Conservation (phyloP, 2,888 invertebrate genomes). For the Pinctada fucata region DNA sequence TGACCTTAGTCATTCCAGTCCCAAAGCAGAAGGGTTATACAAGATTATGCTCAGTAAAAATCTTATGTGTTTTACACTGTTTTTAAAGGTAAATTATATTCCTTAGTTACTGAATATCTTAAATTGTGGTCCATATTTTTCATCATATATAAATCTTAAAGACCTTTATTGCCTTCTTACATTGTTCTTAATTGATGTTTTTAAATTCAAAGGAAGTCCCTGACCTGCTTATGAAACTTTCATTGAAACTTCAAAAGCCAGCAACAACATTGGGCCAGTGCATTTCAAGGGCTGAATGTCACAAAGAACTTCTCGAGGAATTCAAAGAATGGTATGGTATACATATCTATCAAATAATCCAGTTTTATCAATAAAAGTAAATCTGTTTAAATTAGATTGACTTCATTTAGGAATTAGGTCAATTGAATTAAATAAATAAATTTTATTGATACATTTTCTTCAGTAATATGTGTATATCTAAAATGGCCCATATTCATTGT, state of each 20-base stretch:
- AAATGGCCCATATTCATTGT: too few species aligned
- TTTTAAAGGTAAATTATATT: conserved; percentile 38
- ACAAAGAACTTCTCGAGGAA: conserved; percentile 28
- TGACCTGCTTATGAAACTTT: conserved; percentile 37
- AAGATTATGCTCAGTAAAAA: conserved; percentile 40
- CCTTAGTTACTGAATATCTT: background rate
- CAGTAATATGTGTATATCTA: too few species aligned
- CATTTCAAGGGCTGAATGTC: conserved; percentile 31
- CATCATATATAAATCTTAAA: too few species aligned
- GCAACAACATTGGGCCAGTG: conserved; percentile 30
- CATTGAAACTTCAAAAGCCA: conserved; percentile 37
- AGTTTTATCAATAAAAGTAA: too few species aligned
- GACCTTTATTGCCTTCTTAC: too few species aligned
- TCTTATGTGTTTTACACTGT: conserved; percentile 40
- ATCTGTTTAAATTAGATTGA: too few species aligned
- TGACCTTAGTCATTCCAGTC: conserved; percentile 38
- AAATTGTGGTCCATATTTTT: too few species aligned
- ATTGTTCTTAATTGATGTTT: too few species aligned
- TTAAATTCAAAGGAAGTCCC: conserved; percentile 23
- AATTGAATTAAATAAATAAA: too few species aligned
- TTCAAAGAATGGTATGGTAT: background rate
- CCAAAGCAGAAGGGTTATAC: conserved; percentile 40
- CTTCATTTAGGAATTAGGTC: too few species aligned
- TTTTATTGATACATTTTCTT: too few species aligned
- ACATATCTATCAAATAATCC: too few species aligned